Base-by-base conservation (phyloP, 2,113 vertebrate species). In the Cavia aperea region DNA sequence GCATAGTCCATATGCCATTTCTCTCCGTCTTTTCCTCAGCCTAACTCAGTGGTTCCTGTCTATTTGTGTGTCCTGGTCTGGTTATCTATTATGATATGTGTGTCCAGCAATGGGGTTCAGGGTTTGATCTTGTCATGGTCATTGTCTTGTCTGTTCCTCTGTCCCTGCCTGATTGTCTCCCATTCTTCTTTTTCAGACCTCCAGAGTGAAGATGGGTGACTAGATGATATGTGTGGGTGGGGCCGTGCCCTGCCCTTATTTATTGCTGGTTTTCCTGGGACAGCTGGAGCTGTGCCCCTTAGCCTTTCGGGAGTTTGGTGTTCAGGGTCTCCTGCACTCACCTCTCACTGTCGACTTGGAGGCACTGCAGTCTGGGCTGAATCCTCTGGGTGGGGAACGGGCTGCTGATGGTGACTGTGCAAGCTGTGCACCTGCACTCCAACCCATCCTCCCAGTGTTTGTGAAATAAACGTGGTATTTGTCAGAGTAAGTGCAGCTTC, bases 201-300 rank as follows among this genome's bases (percentile, higher is more conserved):
- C 99, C n/a, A 99, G 98, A 98, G 98, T 99, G 98, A 99, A 99
- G 98, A 99, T 99, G 99, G 99, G 99, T 62, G 98, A 99, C 97
- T 99, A 99, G 97, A 89, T 60, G 83, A 66, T 92, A 88, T 65
- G 56, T 63, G 33, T 73, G 90, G 87, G 77, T 88, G 84, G 93
- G 96, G 90, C 97, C 92, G 96, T 94, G 96, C 96, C 96, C 96
- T 96, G 96, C 97, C 97, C 90, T 97, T 98, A 98, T 91, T 98
- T 98, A 98, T 98, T 98, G 97, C 97, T 98, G 96, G 93, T 97
- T 97, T 97, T 96, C 95, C 94, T 58, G 86, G 94, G 93, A 86
- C 89, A 91, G 96, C 96, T 96, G 96, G 95, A 95, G 93, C 93
- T 94, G 95, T 88, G 73, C 83, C 94, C 91, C 88, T 86, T 90